A percentile compares a stretch with the other conserved stretches of the same genome.
These are phyloP conservation scores for Campoplex nolae DNA, from an alignment of 2,888 invertebrate species.

Conservation along the genomic window DNA sequence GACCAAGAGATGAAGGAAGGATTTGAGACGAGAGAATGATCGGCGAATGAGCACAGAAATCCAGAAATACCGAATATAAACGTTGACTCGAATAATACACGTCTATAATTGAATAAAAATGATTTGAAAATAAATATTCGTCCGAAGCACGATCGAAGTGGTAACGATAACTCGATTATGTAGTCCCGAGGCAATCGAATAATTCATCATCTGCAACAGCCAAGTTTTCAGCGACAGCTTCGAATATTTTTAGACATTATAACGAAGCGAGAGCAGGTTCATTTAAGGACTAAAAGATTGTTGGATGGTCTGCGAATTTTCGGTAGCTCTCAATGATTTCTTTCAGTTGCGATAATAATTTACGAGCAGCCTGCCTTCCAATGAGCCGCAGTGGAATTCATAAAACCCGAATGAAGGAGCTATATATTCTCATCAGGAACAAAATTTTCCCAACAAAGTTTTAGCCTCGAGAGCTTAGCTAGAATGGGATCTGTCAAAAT, in stretches of 20 bases:
- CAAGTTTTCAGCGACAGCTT: constrained; percentile 1
- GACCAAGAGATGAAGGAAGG: background rate
- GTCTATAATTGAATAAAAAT: background rate
- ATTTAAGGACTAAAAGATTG: constrained; percentile 32
- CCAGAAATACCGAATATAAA: background rate
- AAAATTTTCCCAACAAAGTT: constrained; percentile 25
- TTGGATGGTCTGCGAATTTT: background rate
- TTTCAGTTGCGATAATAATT: constrained; percentile 42
- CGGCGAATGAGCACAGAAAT: background rate
- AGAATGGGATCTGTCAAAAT: background rate
- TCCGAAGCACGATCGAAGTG: background rate
- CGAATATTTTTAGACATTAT: background rate
- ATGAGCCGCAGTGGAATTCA: background rate
- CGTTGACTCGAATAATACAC: background rate
- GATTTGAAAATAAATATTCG: background rate
- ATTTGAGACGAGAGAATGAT: background rate
- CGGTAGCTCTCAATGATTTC: constrained; percentile 62
- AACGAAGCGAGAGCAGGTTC: constrained; percentile 16
- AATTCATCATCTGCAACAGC: constrained; percentile 44
- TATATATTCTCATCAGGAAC: background rate
- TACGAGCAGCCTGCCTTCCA: background rate
- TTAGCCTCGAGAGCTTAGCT: constrained; percentile 1
- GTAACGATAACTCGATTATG: constrained; percentile 51
- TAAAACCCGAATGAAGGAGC: background rate
- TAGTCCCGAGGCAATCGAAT: constrained; percentile 38